A percentile compares a stretch with the other conserved stretches of the same genome.
Conservation (phyloP, 2,888 invertebrate species). For the Parascotia fuliginaria region DNA sequence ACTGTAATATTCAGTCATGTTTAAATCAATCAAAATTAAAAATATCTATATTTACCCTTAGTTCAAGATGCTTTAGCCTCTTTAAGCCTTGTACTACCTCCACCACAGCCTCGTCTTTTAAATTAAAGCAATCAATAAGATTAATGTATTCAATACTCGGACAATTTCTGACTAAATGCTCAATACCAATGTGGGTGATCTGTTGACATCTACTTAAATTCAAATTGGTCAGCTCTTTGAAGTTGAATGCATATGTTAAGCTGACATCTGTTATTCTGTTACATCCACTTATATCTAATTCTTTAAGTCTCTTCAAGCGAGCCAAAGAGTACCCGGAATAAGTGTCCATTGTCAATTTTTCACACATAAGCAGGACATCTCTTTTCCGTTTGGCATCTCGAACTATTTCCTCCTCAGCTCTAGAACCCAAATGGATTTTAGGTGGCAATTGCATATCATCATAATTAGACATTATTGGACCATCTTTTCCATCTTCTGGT, state of each 20-base stretch:
- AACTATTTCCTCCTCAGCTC: slow-evolving; percentile 89
- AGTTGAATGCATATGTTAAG: slow-evolving; percentile 88
- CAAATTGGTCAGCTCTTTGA: slow-evolving; percentile 87
- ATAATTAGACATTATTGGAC: slow-evolving; percentile 65
- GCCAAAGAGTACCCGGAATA: slow-evolving; percentile 83
- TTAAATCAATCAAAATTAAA: too few relatives aligned
- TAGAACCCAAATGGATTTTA: slow-evolving; percentile 87
- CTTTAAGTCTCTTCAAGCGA: slow-evolving; percentile 81
- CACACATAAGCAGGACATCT: slow-evolving; percentile 87
- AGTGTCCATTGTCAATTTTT: slow-evolving; percentile 74
- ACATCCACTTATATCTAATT: slow-evolving; percentile 89
- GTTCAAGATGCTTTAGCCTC: slow-evolving; percentile 84
- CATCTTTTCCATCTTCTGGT: slow-evolving; percentile 58
- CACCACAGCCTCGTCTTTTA: slow-evolving; percentile 87
- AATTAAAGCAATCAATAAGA: slow-evolving; percentile 88
- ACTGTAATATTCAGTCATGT: too few relatives aligned
- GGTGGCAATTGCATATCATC: slow-evolving; percentile 55
- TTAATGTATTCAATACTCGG: slow-evolving; percentile 89
- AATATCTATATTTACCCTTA: slow-evolving; percentile 71
- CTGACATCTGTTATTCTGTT: slow-evolving; percentile 90
- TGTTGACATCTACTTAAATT: slow-evolving; percentile 89
- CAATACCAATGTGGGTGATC: slow-evolving; percentile 88
- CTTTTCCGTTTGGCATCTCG: slow-evolving; percentile 88
- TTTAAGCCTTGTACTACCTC: slow-evolving; percentile 68
- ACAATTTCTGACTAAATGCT: slow-evolving; percentile 87